Base-by-base conservation (phyloP, 2,888 invertebrate genomes). In the Hypercompe scribonia region DNA sequence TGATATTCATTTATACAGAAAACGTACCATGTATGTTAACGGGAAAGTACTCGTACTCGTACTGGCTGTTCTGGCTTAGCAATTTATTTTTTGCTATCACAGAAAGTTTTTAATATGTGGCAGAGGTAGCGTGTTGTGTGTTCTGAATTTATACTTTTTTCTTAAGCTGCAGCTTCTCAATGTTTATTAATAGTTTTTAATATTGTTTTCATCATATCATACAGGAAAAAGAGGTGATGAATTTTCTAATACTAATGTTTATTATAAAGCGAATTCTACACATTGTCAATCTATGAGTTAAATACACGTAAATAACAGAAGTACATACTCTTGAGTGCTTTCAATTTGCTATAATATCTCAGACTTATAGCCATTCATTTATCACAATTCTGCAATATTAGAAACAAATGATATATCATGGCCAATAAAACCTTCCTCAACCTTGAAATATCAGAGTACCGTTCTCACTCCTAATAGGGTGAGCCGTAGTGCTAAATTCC, bases 401-500 rank as follows among this genome's bases (percentile, higher is more conserved):
- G 64, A 64, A 64, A 64, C 64, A 33, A 64, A 64, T 64, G 64
- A 58, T 58, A 58, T 58, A 58, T 58, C 13, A 13, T 58, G 58
- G 58, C 63, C 21, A 64, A 64, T 64, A 64, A 64, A 64, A 64
- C 63, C 63, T 64, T 34, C 4, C 58, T 58, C 28, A 58, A 4
- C 28, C 28, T 28, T 28, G 28, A 58, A 58, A 15, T 28, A 28
- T 58, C 28, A 28, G 13, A 1, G 13, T 28, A 28, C 58, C 28
- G 15, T 58, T 58, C 28, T 58, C 28, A 58, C 15, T 39, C 74
- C 31, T 69, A 69, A 42, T 42, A 66, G 28, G 76, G 42, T 54
- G 21, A 58, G 13, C 28, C 13, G 58, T 69, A 63, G 74, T 66
- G 76, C 74, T 71, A 79, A 76, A 13, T 65, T 76, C 66, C 68